phyloP scores from a whole-genome alignment of 1,140 invertebrate species.

The Metaphire vulgaris region DNA sequence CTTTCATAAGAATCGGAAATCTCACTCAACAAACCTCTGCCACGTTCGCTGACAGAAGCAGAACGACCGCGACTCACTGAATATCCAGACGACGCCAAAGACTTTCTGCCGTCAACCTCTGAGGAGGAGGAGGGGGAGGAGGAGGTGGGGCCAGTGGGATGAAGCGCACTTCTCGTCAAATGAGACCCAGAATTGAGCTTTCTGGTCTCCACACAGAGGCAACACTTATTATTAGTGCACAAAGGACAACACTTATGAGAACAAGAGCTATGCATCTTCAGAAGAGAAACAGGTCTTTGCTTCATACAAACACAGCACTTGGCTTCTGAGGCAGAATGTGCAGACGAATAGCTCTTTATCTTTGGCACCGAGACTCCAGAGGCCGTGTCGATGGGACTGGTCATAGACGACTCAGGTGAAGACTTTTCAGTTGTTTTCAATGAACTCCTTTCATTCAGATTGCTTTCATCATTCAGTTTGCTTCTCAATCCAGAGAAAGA shows the following conservation, averaged over 20 bases:
- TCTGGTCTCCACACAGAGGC: not conserved
- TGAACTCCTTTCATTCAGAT: not conserved
- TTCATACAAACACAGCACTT: not conserved
- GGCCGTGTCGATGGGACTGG: too few species aligned
- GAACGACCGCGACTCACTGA: not conserved
- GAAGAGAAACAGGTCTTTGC: not conserved
- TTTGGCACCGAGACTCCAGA: not conserved
- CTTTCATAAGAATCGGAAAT: too few species aligned
- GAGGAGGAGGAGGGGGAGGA: too few species aligned
- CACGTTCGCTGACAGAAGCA: not conserved
- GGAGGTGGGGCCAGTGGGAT: too few species aligned
- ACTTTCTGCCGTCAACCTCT: not conserved
- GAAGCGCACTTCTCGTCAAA: not conserved
- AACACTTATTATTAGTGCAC: not conserved
- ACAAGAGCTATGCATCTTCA: not conserved
- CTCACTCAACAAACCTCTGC: too few species aligned
- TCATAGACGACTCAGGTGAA: too few species aligned
- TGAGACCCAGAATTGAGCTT: not conserved
- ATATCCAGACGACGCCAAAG: not conserved
- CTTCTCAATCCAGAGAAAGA: not conserved
- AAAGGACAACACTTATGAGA: not conserved
- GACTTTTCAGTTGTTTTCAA: not conserved
- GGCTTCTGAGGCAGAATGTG: not conserved
- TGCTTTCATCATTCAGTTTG: not conserved
- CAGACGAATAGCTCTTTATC: not conserved